These are phyloP conservation scores for Spea multiplicata DNA, from an alignment of 2,113 vertebrate genomes.

Conservation along the genomic window DNA sequence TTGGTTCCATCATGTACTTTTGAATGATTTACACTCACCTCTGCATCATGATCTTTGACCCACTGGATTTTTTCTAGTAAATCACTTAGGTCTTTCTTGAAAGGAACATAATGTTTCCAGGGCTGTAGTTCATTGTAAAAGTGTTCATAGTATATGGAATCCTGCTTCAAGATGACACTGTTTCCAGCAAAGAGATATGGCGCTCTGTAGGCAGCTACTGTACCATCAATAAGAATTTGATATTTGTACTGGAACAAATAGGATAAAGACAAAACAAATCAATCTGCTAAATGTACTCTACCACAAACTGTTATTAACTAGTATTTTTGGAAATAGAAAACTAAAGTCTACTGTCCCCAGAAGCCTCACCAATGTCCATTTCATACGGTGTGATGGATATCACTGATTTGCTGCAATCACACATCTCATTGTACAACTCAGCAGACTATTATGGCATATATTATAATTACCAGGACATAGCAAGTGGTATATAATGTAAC, in stretches of 20 bases:
- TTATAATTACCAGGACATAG: too few species aligned
- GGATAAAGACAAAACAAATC: not conserved
- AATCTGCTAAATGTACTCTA: not conserved
- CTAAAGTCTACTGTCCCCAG: too few species aligned
- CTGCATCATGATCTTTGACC: constrained; percentile 88
- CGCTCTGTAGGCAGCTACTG: constrained; percentile 91
- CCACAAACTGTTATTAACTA: too few species aligned
- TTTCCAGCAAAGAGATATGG: constrained; percentile 91
- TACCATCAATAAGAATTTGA: constrained; percentile 94
- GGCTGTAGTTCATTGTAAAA: constrained; percentile 88
- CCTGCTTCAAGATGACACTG: constrained; percentile 95
- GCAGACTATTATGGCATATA: too few species aligned
- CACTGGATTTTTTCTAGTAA: constrained; percentile 90
- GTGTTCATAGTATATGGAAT: constrained; percentile 93
- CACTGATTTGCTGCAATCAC: too few species aligned
- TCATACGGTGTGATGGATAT: too few species aligned
- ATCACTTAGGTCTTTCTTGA: constrained; percentile 87
- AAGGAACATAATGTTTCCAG: constrained; percentile 93
- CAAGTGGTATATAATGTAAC: too few species aligned
- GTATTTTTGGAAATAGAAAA: too few species aligned
- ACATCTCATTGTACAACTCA: too few species aligned
- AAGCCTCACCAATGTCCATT: too few species aligned
- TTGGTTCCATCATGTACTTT: too few species aligned
- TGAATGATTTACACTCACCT: constrained; percentile 68
- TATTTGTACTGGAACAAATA: constrained; percentile 85